A percentile compares a stretch with the other conserved stretches of the same genome.
These are phyloP conservation scores for Pseudobourletiella spinata DNA, from an alignment of 1,140 invertebrate genomes.

Conservation along the genomic window DNA sequence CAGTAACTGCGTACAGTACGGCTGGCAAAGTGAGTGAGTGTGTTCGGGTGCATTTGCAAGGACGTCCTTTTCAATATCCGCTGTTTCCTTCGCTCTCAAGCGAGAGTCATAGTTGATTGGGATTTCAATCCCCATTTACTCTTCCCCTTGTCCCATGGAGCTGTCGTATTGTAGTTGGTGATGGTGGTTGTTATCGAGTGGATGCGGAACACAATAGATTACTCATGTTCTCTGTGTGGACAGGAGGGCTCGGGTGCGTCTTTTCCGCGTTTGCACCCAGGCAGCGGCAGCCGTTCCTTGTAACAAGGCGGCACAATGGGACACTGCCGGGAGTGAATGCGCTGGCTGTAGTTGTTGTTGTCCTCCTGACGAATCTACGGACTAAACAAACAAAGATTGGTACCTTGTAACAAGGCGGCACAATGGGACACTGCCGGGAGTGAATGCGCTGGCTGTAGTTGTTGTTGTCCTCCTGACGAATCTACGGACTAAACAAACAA, in stretches of 20 bases:
- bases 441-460: neutral
- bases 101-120: neutral
- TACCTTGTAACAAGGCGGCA: neutral
- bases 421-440: neutral
- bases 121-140: neutral
- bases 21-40: neutral
- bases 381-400: neutral
- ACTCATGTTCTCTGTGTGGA: conserved; percentile 2
- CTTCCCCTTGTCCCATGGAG: neutral
- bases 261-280: neutral
- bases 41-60: neutral
- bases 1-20: neutral
- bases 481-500: too few relatives aligned
- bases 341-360: neutral
- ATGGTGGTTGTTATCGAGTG: too few relatives aligned
- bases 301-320: neutral
- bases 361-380: neutral
- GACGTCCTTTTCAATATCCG: neutral
- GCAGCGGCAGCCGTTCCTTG: neutral
- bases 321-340: neutral
- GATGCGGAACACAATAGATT: conserved; percentile 1
- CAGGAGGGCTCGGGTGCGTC: neutral
- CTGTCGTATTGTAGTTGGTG: too few relatives aligned
- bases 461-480: too few relatives aligned
- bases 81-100: neutral